Evolutionary conservation across 2,797 vertebrate genomes (phyloP).

Genomic region (Semaprochilodus insignis): DNA sequence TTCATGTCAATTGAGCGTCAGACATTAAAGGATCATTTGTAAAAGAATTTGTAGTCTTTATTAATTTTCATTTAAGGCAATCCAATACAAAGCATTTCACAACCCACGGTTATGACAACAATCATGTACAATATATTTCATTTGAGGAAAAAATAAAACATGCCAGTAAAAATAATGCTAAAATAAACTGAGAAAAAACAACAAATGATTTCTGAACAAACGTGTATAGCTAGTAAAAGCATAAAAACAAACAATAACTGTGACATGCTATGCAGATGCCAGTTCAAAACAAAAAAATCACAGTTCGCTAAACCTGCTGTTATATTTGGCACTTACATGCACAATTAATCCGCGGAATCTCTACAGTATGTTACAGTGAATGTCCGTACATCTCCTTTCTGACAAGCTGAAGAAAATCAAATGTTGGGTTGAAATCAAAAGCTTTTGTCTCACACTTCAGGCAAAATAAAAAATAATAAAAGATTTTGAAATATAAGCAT

Average conservation of each 20-base stretch:
- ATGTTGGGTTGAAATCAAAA: constrained; percentile 47
- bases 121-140: constrained; percentile 81
- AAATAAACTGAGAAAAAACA: constrained; percentile 61
- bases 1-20: background rate
- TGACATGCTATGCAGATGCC: constrained; percentile 77
- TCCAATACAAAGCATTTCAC: constrained; percentile 88
- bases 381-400: constrained; percentile 56
- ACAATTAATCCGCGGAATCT: constrained; percentile 64
- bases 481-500: constrained; percentile 33
- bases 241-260: constrained; percentile 60
- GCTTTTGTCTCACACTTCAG: constrained; percentile 66
- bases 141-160: constrained; percentile 61
- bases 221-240: constrained; percentile 30
- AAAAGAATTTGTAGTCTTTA: constrained; percentile 80
- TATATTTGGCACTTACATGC: constrained; percentile 74
- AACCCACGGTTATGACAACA: constrained; percentile 82
- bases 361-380: constrained; percentile 61
- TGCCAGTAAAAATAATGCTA: constrained; percentile 61
- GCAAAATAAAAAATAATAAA: constrained; percentile 52
- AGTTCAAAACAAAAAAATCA: constrained; percentile 62
- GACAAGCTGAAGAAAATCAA: constrained; percentile 16
- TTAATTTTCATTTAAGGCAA: constrained; percentile 85
- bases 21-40: constrained; percentile 58
- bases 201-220: constrained; percentile 25
- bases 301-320: constrained; percentile 69